A percentile compares a stretch with the other conserved stretches of the same genome.
phyloP scores from a whole-genome alignment of 2,797 vertebrate genomes.

The Phataginus tricuspis region DNA sequence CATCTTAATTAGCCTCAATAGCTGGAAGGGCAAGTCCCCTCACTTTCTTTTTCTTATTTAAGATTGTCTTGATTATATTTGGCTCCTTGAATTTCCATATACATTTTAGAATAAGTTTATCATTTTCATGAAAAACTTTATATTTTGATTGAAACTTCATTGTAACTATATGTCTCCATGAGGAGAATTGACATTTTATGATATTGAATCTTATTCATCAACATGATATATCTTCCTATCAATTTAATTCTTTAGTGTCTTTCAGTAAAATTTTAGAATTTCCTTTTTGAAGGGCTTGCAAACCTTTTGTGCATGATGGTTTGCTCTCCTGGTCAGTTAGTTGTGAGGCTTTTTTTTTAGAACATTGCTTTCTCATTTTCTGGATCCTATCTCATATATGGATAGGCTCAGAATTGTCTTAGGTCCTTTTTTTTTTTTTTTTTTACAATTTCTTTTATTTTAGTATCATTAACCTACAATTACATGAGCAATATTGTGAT shows the following conservation, averaged over 20 bases:
- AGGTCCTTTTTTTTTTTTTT: too few species aligned
- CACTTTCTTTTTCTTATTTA: background rate
- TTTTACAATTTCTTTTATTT: too few species aligned
- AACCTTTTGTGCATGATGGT: background rate
- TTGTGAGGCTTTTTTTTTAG: too few species aligned
- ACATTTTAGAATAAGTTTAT: conserved; percentile 23
- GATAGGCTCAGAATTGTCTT: too few species aligned
- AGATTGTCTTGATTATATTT: background rate
- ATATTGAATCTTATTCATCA: conserved; percentile 11
- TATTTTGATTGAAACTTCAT: conserved; percentile 33
- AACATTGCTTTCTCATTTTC: too few species aligned
- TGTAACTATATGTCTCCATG: background rate
- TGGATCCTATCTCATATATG: too few species aligned
- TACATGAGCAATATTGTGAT: too few species aligned
- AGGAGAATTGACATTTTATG: background rate
- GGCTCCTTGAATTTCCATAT: background rate
- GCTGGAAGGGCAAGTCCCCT: background rate
- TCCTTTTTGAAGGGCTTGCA: background rate
- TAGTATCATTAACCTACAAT: too few species aligned
- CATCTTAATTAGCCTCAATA: background rate
- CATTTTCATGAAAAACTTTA: background rate
- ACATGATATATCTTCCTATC: background rate
- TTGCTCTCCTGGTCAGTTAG: background rate
- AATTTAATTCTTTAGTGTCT: conserved; percentile 39
- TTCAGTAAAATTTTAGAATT: conserved; percentile 2